Conservation (phyloP, 2,113 vertebrate species). For the Muntiacus reevesi region DNA sequence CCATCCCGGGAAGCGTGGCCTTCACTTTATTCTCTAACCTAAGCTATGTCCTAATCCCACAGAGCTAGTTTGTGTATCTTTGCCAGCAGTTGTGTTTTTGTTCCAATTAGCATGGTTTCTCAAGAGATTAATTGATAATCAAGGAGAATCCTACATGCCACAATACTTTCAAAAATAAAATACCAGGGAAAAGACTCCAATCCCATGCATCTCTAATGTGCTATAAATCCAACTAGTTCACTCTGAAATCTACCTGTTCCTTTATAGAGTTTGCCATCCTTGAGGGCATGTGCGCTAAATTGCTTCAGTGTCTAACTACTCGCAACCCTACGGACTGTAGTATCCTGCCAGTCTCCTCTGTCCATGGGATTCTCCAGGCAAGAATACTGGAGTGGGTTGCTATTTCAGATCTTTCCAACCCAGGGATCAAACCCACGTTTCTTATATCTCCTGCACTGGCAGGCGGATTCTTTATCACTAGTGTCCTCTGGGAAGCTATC, state of each 20-base stretch:
- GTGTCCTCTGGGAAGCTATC: neutral
- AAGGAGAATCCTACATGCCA: neutral
- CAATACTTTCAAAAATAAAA: neutral
- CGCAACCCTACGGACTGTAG: neutral
- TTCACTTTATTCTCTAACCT: neutral
- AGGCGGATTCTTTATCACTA: neutral
- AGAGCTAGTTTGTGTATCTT: conserved; percentile 15
- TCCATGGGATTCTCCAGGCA: neutral
- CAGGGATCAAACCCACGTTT: neutral
- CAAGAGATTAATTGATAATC: neutral
- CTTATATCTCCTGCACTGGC: neutral
- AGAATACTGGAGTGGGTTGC: neutral
- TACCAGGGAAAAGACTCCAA: neutral
- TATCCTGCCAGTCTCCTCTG: neutral
- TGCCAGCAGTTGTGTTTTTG: neutral
- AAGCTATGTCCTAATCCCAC: neutral
- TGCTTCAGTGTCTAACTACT: neutral
- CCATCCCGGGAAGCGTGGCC: neutral
- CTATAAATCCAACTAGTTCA: neutral
- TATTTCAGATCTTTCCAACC: neutral
- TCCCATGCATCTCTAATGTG: neutral
- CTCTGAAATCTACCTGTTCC: neutral
- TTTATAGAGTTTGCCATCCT: neutral
- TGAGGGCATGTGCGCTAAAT: neutral
- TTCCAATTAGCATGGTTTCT: neutral